Evolutionary conservation across 30 jellyfish, hydroid and myxozoan species (phyloP).

Genomic region (Pelagia noctiluca): DNA sequence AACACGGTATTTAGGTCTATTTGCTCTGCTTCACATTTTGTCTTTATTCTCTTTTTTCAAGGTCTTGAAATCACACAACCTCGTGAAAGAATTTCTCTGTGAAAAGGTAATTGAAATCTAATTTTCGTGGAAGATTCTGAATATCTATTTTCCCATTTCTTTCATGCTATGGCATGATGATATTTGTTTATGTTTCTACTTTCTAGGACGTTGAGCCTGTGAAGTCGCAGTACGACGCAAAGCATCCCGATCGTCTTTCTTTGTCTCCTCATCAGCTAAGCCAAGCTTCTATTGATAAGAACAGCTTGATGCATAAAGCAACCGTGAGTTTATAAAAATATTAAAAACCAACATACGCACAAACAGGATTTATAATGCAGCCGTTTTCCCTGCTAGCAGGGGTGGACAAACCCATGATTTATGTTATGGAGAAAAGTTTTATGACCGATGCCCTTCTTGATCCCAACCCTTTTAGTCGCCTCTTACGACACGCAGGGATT

Average conservation of each 20-base stretch:
- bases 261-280: constrained; percentile 17
- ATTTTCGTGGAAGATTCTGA: too few species aligned
- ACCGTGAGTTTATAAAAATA: constrained; percentile 38
- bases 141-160: too few species aligned
- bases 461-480: too few species aligned
- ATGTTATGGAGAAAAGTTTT: too few species aligned
- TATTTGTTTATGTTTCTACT: constrained; percentile 12
- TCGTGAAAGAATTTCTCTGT: constrained; percentile 59
- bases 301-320: constrained; percentile 63
- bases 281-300: constrained; percentile 22
- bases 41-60: not conserved
- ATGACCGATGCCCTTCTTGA: too few species aligned
- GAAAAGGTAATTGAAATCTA: constrained; percentile 14
- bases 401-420: too few species aligned
- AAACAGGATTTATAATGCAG: too few species aligned
- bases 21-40: too few species aligned
- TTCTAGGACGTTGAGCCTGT: constrained; percentile 26
- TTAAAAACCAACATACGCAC: not conserved
- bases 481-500: too few species aligned
- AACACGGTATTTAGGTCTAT: too few species aligned
- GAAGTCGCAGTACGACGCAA: constrained; percentile 24
- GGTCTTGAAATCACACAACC: constrained; percentile 39
- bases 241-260: constrained; percentile 23
- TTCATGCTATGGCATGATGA: too few species aligned
- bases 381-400: too few species aligned